Base-by-base conservation (phyloP, 2,113 vertebrate species). In the Myanophis thanlyinensis region DNA sequence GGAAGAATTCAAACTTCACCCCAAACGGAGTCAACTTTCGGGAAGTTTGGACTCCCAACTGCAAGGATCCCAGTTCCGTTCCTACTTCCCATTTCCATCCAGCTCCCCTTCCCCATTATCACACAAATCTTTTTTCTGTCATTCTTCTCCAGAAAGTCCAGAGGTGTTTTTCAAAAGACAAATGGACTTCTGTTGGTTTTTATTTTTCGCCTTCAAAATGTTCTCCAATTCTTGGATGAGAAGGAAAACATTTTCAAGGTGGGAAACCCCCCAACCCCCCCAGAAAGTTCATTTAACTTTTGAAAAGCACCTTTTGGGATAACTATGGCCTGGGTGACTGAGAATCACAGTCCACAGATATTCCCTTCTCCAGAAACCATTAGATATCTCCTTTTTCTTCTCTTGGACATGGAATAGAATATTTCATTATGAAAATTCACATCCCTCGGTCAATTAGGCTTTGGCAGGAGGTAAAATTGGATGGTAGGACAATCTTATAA, bases 1-100 rank as follows among this genome's bases (percentile, higher is more conserved):
- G 22, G 0, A 0, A 0, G 89, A 80, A 23, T 53, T 49, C 80
- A 49, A 25, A 94, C 20, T 95, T 95, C 0, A 0, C 23, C 80
- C n/a, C 7, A 59, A 35, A 88, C 54, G 25, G 23, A 22, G 51
- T 18, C 85, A 89, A 92, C 88, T 91, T 92, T 93, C 5, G 7
- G 80, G 46, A 92, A 53, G 62, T 80, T 93, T 88, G 30, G 11
- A 10, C 86, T 93, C 2, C 1, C 0, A 2, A 25, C 2, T 13
- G 2, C 30, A 40, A 5, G 47, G 89, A 18, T 92, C 90, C 0
- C 2, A 6, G 7, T 18, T 20, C 30, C 8, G 23, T 46, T 27
- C 35, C 35, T 13, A 20, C 11, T 35, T 25, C 47, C n/a, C 30
- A 3, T 6, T 59, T 27, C 56, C 56, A 59, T 27, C 25, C 56